Conservation (phyloP, 2,888 invertebrate genomes). For the Nomada ferruginata region DNA sequence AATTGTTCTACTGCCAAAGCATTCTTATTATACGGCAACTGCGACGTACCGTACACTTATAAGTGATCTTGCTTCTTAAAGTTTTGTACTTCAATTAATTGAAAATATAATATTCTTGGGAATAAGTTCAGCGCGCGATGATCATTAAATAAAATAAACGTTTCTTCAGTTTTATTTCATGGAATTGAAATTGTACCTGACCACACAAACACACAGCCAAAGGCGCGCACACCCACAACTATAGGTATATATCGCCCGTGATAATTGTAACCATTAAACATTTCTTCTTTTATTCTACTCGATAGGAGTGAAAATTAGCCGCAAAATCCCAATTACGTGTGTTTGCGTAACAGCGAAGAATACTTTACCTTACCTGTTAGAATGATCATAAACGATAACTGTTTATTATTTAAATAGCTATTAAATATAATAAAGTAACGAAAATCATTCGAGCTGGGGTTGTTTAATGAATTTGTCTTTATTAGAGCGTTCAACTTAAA, state of each 20-base stretch:
- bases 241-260: not conserved
- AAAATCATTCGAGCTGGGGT: not conserved
- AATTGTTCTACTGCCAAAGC: constrained; percentile 72
- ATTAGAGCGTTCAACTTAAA: constrained; percentile 2
- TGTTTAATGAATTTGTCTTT: constrained; percentile 5
- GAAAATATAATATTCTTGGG: constrained; percentile 57
- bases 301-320: not conserved
- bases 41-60: constrained; percentile 59
- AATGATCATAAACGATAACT: not conserved
- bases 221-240: not conserved
- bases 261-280: constrained; percentile 25
- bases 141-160: constrained; percentile 65
- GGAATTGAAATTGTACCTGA: constrained; percentile 48
- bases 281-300: not conserved
- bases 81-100: constrained; percentile 69
- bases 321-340: not conserved
- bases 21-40: constrained; percentile 66
- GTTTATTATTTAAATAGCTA: not conserved
- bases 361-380: not conserved
- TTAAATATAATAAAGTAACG: not conserved
- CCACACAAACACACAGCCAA: not conserved
- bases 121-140: constrained; percentile 62
- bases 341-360: not conserved
- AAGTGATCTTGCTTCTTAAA: constrained; percentile 67
- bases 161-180: constrained; percentile 65